Conservation (phyloP, 1,140 invertebrate species). For the Cryptotermes secundus region DNA sequence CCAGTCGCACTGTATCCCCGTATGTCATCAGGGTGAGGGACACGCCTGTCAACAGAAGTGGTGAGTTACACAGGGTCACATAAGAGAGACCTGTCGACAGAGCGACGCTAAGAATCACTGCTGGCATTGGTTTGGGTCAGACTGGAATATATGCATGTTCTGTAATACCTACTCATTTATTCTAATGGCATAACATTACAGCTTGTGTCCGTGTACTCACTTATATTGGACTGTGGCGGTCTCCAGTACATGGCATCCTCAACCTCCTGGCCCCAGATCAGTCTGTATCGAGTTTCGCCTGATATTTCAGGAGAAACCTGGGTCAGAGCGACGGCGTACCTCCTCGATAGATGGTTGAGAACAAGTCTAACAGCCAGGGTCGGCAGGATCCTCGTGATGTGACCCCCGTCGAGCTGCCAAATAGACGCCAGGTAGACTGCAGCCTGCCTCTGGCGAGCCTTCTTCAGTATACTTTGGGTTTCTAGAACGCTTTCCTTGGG, state of each 20-base stretch:
- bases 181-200: too few species aligned
- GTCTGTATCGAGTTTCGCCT: neutral
- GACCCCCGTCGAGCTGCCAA: constrained; percentile 63
- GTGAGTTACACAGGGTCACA: too few species aligned
- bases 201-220: constrained; percentile 57
- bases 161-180: too few species aligned
- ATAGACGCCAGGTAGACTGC: constrained; percentile 67
- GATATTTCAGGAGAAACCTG: constrained; percentile 3
- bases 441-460: constrained; percentile 61
- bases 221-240: constrained; percentile 77
- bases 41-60: constrained; percentile 1
- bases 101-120: too few species aligned
- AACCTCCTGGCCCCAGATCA: constrained; percentile 66
- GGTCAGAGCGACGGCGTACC: constrained; percentile 34
- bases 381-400: constrained; percentile 66
- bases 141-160: too few species aligned
- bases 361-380: constrained; percentile 64
- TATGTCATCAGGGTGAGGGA: constrained; percentile 75
- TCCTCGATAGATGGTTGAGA: constrained; percentile 66
- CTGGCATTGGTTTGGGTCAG: too few species aligned
- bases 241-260: constrained; percentile 71
- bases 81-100: too few species aligned
- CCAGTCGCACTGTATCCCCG: constrained; percentile 63
- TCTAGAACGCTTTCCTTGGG: neutral
- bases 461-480: constrained; percentile 45